Evolutionary conservation across 2,888 invertebrate species (phyloP).

Genomic region (Volucella zonaria): DNA sequence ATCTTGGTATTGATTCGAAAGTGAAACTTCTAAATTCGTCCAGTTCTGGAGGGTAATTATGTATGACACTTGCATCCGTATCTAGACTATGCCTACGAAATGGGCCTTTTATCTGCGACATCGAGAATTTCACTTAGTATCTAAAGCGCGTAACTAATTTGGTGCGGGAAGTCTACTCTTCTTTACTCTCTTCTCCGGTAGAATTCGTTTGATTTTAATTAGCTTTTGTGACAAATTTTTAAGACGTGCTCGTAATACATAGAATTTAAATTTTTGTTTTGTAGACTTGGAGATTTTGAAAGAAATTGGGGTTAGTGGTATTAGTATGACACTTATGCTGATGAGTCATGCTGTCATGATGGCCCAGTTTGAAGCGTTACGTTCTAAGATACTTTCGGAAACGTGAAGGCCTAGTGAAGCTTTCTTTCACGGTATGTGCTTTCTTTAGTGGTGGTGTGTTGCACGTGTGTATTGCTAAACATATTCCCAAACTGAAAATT

Average conservation of each 20-base stretch:
- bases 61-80: slow-evolving; percentile 64
- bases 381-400: slow-evolving; percentile 39
- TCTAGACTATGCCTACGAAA: slow-evolving; percentile 47
- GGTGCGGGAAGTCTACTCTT: slow-evolving; percentile 54
- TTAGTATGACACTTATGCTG: neutral
- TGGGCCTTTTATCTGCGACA: slow-evolving; percentile 21
- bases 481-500: neutral
- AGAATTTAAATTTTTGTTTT: slow-evolving; percentile 5
- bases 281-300: slow-evolving; percentile 6
- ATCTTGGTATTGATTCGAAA: slow-evolving; percentile 59
- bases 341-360: slow-evolving; percentile 10
- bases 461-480: slow-evolving; percentile 15
- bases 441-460: neutral
- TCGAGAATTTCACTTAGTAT: slow-evolving; percentile 24
- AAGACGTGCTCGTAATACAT: slow-evolving; percentile 30
- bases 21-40: slow-evolving; percentile 66
- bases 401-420: slow-evolving; percentile 35
- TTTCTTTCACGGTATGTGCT: slow-evolving; percentile 29
- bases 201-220: slow-evolving; percentile 31
- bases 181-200: neutral
- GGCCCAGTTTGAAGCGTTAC: neutral
- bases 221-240: slow-evolving; percentile 49
- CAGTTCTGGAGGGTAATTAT: slow-evolving; percentile 50
- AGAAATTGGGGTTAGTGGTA: slow-evolving; percentile 10
- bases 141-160: slow-evolving; percentile 2